A percentile compares a stretch with the other conserved stretches of the same genome.
These are phyloP conservation scores for Tromatobia lineatoria DNA, from an alignment of 2,888 invertebrate genomes.

Conservation along the genomic window DNA sequence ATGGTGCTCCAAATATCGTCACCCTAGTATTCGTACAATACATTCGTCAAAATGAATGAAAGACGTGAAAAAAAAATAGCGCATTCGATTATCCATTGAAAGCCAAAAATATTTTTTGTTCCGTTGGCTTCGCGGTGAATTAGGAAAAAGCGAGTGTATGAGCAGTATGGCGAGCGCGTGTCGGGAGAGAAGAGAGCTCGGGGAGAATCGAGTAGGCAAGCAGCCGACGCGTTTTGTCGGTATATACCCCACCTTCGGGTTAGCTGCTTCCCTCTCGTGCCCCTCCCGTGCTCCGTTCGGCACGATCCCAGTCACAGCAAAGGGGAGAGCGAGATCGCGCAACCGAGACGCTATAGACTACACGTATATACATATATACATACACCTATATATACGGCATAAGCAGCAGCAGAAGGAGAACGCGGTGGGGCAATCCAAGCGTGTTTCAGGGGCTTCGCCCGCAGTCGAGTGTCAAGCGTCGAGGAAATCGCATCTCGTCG, in stretches of 20 bases:
- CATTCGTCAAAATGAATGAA: not conserved
- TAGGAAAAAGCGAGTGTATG: not conserved
- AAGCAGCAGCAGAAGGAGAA: slow-evolving; percentile 3
- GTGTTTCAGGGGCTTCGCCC: slow-evolving; percentile 53
- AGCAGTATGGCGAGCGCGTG: slow-evolving; percentile 20
- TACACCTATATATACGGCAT: not conserved
- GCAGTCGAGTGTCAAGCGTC: slow-evolving; percentile 67
- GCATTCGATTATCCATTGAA: no score
- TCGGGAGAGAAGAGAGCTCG: slow-evolving; percentile 22
- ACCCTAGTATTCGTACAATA: no score
- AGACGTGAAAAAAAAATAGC: no score
- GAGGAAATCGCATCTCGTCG: slow-evolving; percentile 57
- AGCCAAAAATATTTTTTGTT: not conserved
- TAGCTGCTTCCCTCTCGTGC: slow-evolving; percentile 17
- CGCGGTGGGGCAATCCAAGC: slow-evolving; percentile 38
- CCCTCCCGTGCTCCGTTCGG: slow-evolving; percentile 20
- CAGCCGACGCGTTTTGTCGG: slow-evolving; percentile 26
- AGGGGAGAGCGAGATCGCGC: slow-evolving; percentile 47
- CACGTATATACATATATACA: not conserved
- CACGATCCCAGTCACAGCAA: slow-evolving; percentile 49
- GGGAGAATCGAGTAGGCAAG: slow-evolving; percentile 29
- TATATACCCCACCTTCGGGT: slow-evolving; percentile 22
- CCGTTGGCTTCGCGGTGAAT: not conserved
- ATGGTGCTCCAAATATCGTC: no score
- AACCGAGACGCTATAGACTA: slow-evolving; percentile 26